Evolutionary conservation across 2,888 invertebrate genomes (phyloP), one percentile per base, ranked within the genome.

Genomic region (Trisateles emortualis): DNA sequence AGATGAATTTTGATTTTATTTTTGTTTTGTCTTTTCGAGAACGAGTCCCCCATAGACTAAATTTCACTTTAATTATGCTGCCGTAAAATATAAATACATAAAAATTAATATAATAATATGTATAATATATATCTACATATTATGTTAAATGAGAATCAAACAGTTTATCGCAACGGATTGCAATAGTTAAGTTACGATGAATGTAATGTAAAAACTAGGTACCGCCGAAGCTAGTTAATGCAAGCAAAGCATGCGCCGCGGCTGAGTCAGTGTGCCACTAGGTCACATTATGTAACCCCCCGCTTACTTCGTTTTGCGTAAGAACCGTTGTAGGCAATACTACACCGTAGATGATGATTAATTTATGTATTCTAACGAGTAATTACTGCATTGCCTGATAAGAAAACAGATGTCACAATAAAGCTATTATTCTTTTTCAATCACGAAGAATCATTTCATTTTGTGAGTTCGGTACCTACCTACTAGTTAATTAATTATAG

Each of bases 181-280:
- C 64, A 74, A 73, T 65, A 68, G 61, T 70, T 68, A 52, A 68
- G 72, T 76, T 74, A 72, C 76, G 64, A 63, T 73, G 67, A 61
- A 55, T 33, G 14, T 39, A 22, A 39, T 22, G 51, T 40, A 60
- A 57, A 52, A 66, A 59, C 61, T 75, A 80, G 76, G 75, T 78
- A 83, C n/a, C 78, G 77, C 74, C 75, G 56, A 72, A 61, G 54
- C 35, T 55, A 55, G 47, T 45, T 39, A 39, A 51, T 80, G 81
- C 84, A 82, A 78, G 76, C 79, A 74, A 72, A 68, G 74, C 80
- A 68, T 81, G 76, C 76, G 79, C 77, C 49, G 32, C 64, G 43
- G 63, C 74, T 81, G 82, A 89, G 90, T 90, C 90, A 90, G 83
- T 90, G 79, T 86, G 90, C 84, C 84, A 90, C 66, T 90, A 74